Conservation (phyloP, 2,797 vertebrate genomes). For the Peromyscus melanophrys region DNA sequence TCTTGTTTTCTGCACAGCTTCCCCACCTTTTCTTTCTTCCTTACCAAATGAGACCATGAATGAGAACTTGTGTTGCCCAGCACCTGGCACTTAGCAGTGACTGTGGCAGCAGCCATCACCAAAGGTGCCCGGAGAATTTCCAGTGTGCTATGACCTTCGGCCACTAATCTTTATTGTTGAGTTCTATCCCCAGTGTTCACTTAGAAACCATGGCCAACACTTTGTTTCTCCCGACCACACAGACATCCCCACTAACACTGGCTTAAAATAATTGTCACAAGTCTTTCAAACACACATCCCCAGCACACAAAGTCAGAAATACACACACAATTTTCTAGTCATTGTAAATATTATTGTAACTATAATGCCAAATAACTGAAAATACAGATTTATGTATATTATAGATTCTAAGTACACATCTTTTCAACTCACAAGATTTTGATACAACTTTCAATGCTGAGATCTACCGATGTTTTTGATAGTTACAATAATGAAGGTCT, state of each 20-base stretch:
- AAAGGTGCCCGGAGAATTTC: background rate
- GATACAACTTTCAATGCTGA: background rate
- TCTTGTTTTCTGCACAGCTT: background rate
- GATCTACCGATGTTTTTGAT: background rate
- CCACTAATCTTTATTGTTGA: background rate
- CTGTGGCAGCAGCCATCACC: background rate
- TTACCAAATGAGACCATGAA: background rate
- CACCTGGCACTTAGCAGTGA: background rate
- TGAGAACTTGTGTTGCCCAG: background rate
- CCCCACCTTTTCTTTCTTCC: background rate
- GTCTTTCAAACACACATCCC: background rate
- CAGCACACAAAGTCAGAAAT: background rate
- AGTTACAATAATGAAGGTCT: background rate
- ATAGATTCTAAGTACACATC: background rate
- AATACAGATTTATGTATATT: background rate
- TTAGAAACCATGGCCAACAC: background rate
- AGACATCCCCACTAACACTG: background rate
- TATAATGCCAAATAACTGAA: background rate
- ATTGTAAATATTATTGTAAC: background rate
- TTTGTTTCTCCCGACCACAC: background rate
- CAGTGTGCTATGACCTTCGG: background rate
- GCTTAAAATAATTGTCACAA: conserved; percentile 5
- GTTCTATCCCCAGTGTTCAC: background rate
- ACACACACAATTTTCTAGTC: background rate
- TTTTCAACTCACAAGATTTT: background rate